Base-by-base conservation (phyloP, 2,797 vertebrate genomes). In the Melopsittacus undulatus region DNA sequence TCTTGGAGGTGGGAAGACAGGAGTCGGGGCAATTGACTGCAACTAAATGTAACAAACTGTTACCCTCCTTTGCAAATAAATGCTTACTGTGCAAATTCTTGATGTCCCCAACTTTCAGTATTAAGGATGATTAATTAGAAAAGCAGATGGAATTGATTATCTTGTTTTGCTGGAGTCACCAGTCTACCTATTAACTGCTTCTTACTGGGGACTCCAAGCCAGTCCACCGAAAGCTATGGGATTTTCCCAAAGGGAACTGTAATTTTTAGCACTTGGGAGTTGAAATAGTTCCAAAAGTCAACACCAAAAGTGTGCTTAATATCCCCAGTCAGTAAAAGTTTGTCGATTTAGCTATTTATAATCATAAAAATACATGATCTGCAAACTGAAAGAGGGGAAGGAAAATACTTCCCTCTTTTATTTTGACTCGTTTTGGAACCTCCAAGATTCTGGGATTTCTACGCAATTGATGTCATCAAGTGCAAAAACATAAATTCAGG, bases 301-400 rank as follows among this genome's bases (percentile, higher is more conserved):
- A 95, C 89, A 93, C 90, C 2, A 1, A 59, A 95, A 97, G 89
- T 68, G 90, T 94, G 88, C 57, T 77, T 68, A 91, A 92, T 52
- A 92, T 93, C 57, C 16, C 52, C 57, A 30, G 81, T 90, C 93
- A 93, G 74, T 92, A 82, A 52, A 84, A 92, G 83, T 91, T 88
- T 96, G 92, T 96, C 96, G 91, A 72, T 93, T 80, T 92, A 94
- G 92, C 93, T 95, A 95, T 94, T 95, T 93, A 95, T 96, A 96
- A 94, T 90, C 3, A 84, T n/a, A 89, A 95, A 95, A 94, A 87
- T 67, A 85, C 75, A 74, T 26, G 59, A 96, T 94, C 68, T 83
- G 64, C 78, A 93, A 93, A 89, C 61, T 90, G 70, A 94, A 79
- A 81, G 81, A 89, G 62, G 38, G 81, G 92, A 90, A 91, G 81